Conservation (phyloP, 1,140 invertebrate species). For the Drosophila rufa region DNA sequence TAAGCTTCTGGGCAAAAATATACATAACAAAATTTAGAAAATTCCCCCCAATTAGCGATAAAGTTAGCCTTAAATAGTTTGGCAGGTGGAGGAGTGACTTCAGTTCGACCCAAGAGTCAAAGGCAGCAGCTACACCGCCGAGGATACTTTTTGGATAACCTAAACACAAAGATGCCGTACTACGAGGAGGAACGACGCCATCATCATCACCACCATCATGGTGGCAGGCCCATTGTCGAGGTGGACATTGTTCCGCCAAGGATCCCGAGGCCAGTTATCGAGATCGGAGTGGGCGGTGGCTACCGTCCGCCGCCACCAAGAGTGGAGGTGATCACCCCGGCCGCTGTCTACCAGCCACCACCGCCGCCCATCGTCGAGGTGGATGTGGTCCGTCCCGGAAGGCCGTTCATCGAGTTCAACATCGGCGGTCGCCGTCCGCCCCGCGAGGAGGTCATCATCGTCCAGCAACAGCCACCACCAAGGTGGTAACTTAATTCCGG, state of each 20-base stretch:
- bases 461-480: slow-evolving; percentile 61
- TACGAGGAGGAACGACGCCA: slow-evolving; percentile 71
- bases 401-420: slow-evolving; percentile 70
- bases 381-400: slow-evolving; percentile 64
- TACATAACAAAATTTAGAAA: slow-evolving; percentile 39
- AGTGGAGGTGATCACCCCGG: slow-evolving; percentile 65
- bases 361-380: slow-evolving; percentile 67
- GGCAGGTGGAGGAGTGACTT: slow-evolving; percentile 20
- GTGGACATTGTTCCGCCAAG: slow-evolving; percentile 70
- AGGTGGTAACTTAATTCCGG: slow-evolving; percentile 52
- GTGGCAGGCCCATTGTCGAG: slow-evolving; percentile 68
- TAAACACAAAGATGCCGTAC: slow-evolving; percentile 50
- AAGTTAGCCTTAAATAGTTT: slow-evolving; percentile 69
- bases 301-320: slow-evolving; percentile 48
- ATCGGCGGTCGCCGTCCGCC: slow-evolving; percentile 67
- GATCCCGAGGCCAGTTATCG: slow-evolving; percentile 65
- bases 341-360: slow-evolving; percentile 68
- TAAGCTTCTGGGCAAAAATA: slow-evolving; percentile 47
- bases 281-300: slow-evolving; percentile 62
- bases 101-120: slow-evolving; percentile 46
- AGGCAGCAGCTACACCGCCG: slow-evolving; percentile 23
- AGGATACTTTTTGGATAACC: slow-evolving; percentile 27
- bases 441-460: slow-evolving; percentile 67
- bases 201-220: slow-evolving; percentile 67
- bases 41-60: slow-evolving; percentile 43